phyloP scores from a whole-genome alignment of 2,888 invertebrate species.

The Hoplodrina ambigua region DNA sequence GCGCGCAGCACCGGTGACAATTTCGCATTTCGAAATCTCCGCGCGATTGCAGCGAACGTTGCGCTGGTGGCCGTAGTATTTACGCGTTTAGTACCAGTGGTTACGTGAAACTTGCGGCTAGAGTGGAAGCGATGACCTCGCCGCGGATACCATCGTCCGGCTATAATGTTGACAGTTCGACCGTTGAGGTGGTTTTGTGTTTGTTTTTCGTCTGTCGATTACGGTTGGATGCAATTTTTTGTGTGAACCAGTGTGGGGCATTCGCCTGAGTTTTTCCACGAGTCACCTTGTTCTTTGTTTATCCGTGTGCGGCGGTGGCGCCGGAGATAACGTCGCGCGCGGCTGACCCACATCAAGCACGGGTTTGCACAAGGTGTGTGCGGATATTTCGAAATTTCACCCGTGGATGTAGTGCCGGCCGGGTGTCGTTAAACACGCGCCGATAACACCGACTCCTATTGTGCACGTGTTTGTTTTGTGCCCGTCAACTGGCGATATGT shows the following conservation, averaged over 20 bases:
- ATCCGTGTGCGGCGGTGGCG: constrained; percentile 62
- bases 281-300: constrained; percentile 63
- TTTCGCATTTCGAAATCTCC: constrained; percentile 82
- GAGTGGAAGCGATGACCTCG: constrained; percentile 85
- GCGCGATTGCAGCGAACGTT: constrained; percentile 77
- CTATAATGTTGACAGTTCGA: constrained; percentile 64
- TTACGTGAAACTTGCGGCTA: constrained; percentile 73
- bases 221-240: constrained; percentile 65
- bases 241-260: constrained; percentile 58
- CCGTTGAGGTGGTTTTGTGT: constrained; percentile 84
- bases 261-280: constrained; percentile 66
- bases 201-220: constrained; percentile 74
- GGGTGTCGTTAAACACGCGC: constrained; percentile 64
- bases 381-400: constrained; percentile 76
- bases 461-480: constrained; percentile 70
- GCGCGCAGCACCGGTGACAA: constrained; percentile 74
- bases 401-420: constrained; percentile 62
- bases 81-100: constrained; percentile 70
- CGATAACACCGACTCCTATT: constrained; percentile 70
- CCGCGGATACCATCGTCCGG: constrained; percentile 67
- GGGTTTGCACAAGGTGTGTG: constrained; percentile 69
- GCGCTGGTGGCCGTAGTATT: constrained; percentile 66
- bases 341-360: constrained; percentile 78
- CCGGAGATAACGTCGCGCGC: constrained; percentile 69
- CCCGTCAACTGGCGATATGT: constrained; percentile 63